Evolutionary conservation across 1,140 invertebrate genomes (phyloP).

Genomic region (Microvelia longipes): DNA sequence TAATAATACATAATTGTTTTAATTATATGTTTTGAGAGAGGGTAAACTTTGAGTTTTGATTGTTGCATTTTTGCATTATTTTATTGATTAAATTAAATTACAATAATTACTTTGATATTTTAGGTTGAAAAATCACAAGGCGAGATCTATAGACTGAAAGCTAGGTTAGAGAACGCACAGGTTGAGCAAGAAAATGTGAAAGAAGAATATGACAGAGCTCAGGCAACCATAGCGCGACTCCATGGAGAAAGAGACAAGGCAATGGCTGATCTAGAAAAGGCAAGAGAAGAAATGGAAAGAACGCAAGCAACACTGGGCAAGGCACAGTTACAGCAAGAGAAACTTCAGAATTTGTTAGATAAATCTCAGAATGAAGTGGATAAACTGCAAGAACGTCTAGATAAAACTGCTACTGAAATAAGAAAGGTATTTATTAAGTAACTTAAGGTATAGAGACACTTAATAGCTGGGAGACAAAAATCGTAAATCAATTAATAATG

Average conservation of each 20-base stretch:
- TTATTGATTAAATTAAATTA: no score
- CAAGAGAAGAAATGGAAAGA: slow-evolving; percentile 76
- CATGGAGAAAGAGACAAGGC: slow-evolving; percentile 79
- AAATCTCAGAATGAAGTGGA: slow-evolving; percentile 83
- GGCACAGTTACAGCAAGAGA: slow-evolving; percentile 76
- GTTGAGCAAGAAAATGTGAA: slow-evolving; percentile 81
- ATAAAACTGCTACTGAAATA: slow-evolving; percentile 62
- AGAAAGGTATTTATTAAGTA: slow-evolving; percentile 45
- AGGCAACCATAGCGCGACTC: slow-evolving; percentile 54
- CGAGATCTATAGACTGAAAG: slow-evolving; percentile 83
- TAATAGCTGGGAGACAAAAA: no score
- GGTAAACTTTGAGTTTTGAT: no score
- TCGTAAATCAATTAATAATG: no score
- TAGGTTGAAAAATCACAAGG: slow-evolving; percentile 78
- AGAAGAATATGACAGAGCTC: slow-evolving; percentile 72
- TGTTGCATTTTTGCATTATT: no score
- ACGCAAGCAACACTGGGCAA: slow-evolving; percentile 76
- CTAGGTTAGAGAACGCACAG: slow-evolving; percentile 84
- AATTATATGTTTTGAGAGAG: no score
- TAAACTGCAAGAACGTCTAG: slow-evolving; percentile 68
- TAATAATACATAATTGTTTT: no score
- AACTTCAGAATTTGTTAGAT: slow-evolving; percentile 69
- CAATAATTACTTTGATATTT: no score
- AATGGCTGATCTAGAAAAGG: slow-evolving; percentile 67
- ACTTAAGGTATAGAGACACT: no score